Percentiles rank a stretch among this genome's conserved stretches.
phyloP scores from a whole-genome alignment of 2,113 vertebrate genomes.

The Megalops atlanticus region DNA sequence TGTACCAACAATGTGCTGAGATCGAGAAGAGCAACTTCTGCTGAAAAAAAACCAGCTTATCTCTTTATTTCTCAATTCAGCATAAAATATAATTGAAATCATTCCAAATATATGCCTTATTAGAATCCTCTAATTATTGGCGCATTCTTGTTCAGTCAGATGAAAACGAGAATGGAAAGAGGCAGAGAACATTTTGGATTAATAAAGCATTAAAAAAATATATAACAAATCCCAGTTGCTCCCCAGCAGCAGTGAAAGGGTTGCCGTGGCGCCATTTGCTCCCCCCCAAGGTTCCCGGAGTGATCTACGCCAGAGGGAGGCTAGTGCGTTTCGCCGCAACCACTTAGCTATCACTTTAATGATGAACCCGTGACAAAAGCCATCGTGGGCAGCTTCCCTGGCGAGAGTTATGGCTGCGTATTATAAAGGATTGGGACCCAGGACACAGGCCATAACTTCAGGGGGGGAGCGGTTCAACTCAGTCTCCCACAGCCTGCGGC shows the following conservation, averaged over 20 bases:
- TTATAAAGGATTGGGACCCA: constrained; percentile 57
- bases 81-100: background rate
- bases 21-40: too few species aligned
- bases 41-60: background rate
- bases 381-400: constrained; percentile 47
- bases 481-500: constrained; percentile 13
- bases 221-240: background rate
- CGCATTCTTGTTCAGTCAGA: background rate
- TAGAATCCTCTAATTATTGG: background rate
- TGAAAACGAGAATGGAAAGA: background rate
- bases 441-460: constrained; percentile 57
- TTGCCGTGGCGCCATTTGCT: background rate
- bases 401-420: constrained; percentile 60
- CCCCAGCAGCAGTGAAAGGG: background rate
- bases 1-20: background rate
- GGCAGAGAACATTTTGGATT: background rate
- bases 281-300: constrained; percentile 27
- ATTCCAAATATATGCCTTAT: background rate
- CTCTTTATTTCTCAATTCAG: background rate
- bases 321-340: constrained; percentile 60
- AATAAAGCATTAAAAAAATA: background rate
- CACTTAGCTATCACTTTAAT: constrained; percentile 68
- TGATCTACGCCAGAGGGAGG: constrained; percentile 57
- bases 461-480: background rate
- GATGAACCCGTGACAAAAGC: constrained; percentile 68